Base-by-base conservation (phyloP, 2,797 vertebrate species). In the Enteromius trimaculatus region DNA sequence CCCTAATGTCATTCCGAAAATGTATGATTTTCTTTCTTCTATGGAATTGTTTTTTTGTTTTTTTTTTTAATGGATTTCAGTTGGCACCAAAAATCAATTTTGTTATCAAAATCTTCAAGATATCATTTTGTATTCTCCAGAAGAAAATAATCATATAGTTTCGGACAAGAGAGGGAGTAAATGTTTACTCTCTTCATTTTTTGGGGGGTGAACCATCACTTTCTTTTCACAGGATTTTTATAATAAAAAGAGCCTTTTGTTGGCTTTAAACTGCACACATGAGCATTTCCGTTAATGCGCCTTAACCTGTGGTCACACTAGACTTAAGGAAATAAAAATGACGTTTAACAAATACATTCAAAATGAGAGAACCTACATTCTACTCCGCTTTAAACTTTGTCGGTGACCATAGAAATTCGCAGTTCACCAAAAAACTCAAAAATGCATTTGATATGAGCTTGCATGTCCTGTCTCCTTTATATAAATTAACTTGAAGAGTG, bases 261-360 rank as follows among this genome's bases (percentile, higher is more conserved):
- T 34, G 11, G 68, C 13, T 49, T 37, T 1, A 55, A 79, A 49
- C 26, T 49, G 79, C 29, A 23, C 3, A 14, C 21, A 3, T 62
- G 53, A n/a, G 26, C 19, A 37, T 72, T 64, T 31, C 39, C 53
- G 23, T 81, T 17, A 62, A 62, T 71, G 53, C 68, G 9, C 69
- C 58, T 49, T 81, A 62, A 76, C 13, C 53, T 39, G 21, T 4
- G 72, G 72, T 39, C 72, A 76, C 21, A 10, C 13, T 76, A 23
- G 49, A 53, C 49, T 13, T 39, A 8, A 14, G 0, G 13, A 47
- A 7, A 10, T 14, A 17, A 65, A 19, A 8, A 17, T 19, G 0
- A 65, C 2, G 6, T 55, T 53, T 7, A n/a, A n/a, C 21, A 34
- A 29, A 62, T 14, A 31, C 6, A 29, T 62, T 26, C 2, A 16